A percentile compares a stretch with the other conserved stretches of the same genome.
Conservation (phyloP, 2,797 vertebrate species). For the Pogoniulus pusillus region DNA sequence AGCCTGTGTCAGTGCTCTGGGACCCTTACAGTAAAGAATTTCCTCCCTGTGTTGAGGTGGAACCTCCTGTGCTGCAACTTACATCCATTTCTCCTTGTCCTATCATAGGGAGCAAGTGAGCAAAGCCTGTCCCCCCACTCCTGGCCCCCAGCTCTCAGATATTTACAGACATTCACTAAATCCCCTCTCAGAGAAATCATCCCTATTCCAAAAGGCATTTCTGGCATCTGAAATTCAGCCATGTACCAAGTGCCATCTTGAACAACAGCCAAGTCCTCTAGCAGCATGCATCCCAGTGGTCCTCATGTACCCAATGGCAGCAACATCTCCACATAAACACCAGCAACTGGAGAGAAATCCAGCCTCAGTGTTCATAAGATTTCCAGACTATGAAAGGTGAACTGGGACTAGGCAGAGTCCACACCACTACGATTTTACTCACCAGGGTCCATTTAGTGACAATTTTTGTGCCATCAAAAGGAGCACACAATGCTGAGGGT, state of each 20-base stretch:
- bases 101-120: too few relatives aligned
- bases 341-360: neutral
- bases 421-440: neutral
- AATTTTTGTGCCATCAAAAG: neutral
- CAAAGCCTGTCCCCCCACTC: too few relatives aligned
- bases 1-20: too few relatives aligned
- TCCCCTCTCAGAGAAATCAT: neutral
- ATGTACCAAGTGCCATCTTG: neutral
- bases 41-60: too few relatives aligned
- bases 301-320: accelerated
- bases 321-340: accelerated
- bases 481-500: neutral
- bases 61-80: too few relatives aligned
- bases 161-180: too few relatives aligned
- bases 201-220: neutral
- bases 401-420: neutral
- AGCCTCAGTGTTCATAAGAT: neutral
- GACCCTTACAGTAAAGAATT: too few relatives aligned
- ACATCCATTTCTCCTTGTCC: too few relatives aligned
- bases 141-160: too few relatives aligned
- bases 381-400: neutral
- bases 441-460: neutral
- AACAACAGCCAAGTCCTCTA: neutral
- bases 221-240: neutral
- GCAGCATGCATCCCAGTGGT: neutral